Evolutionary conservation across 2,113 vertebrate species (phyloP), one percentile per base, ranked within the genome.

Genomic region (Lophura nycthemera): DNA sequence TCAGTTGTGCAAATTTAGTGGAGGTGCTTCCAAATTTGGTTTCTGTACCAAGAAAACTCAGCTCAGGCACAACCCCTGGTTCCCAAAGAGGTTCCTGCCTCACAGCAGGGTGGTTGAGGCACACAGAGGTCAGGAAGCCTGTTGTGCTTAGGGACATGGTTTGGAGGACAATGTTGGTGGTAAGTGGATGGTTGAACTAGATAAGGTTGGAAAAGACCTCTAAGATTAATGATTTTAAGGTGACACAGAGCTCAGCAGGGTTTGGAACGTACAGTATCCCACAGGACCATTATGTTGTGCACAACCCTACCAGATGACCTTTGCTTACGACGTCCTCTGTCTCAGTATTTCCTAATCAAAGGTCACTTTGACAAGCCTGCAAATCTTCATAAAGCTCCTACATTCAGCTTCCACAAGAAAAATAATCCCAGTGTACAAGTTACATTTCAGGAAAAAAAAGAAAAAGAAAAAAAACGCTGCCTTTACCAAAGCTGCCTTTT

Each of bases 221-320:
- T n/a, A n/a, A n/a, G n/a, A n/a, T n/a, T 29, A 16, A 54, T 29
- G 52, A 54, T 13, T 18, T 64, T 30, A 30, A 73, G 19, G 50
- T 63, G 9, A 47, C 7, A 2, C 2, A 74, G 15, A 66, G 11
- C 29, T 83, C 20, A 61, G 32, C 10, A 19, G 6, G 21, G 2
- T 73, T 59, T 60, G 70, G 52, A 71, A 30, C 61, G 36, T 8
- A 4, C 2, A 0, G 4, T 10, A 40, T 10, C 7, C 8, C 7
- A 2, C 21, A 36, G 54, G 8, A 56, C 42, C 59, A 50, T 72
- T 54, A n/a, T 4, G 0, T 59, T 2, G 1, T 13, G 10, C 61
- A 9, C 24, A 45, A 6, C 71, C 21, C 18, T 34, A 57, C 20
- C 3, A 5, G 17, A 40, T 18, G 29, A 18, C 29, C 75, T 40